Conservation (phyloP, 2,888 invertebrate genomes). For the Perithous albicinctus region DNA sequence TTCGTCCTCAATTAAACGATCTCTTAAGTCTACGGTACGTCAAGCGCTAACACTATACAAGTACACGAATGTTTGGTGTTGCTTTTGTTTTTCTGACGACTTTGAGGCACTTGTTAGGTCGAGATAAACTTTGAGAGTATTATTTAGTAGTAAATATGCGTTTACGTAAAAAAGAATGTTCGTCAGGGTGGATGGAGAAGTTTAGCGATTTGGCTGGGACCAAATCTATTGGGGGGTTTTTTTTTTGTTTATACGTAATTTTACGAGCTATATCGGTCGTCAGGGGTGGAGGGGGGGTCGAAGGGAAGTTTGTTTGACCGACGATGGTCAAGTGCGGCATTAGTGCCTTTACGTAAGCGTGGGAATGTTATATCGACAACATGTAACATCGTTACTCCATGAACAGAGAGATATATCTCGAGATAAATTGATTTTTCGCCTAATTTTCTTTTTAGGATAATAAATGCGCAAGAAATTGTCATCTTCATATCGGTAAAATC, state of each 20-base stretch:
- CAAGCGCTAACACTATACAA: constrained; percentile 41
- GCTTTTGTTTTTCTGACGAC: constrained; percentile 25
- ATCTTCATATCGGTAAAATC: constrained; percentile 66
- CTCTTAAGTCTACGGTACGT: constrained; percentile 34
- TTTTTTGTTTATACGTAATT: constrained; percentile 48
- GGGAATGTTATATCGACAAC: constrained; percentile 85
- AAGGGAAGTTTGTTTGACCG: constrained; percentile 76
- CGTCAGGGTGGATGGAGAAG: constrained; percentile 49
- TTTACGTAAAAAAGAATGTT: constrained; percentile 49
- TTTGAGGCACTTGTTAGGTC: constrained; percentile 11
- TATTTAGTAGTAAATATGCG: constrained; percentile 3
- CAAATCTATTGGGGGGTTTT: constrained; percentile 37
- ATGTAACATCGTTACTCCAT: constrained; percentile 81
- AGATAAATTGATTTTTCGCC: constrained; percentile 25
- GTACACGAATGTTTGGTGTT: constrained; percentile 24
- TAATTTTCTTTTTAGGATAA: neutral
- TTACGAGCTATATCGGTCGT: constrained; percentile 65
- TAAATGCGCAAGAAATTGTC: constrained; percentile 1
- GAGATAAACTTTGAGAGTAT: constrained; percentile 25
- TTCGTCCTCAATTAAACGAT: constrained; percentile 27
- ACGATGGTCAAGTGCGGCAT: constrained; percentile 83
- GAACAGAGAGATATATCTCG: constrained; percentile 78
- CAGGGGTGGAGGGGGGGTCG: constrained; percentile 25
- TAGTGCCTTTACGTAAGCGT: constrained; percentile 85
- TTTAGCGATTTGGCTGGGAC: constrained; percentile 37